A percentile compares a stretch with the other conserved stretches of the same genome.
Conservation (phyloP, 2,797 vertebrate species). For the Notoglanidium macrostoma region DNA sequence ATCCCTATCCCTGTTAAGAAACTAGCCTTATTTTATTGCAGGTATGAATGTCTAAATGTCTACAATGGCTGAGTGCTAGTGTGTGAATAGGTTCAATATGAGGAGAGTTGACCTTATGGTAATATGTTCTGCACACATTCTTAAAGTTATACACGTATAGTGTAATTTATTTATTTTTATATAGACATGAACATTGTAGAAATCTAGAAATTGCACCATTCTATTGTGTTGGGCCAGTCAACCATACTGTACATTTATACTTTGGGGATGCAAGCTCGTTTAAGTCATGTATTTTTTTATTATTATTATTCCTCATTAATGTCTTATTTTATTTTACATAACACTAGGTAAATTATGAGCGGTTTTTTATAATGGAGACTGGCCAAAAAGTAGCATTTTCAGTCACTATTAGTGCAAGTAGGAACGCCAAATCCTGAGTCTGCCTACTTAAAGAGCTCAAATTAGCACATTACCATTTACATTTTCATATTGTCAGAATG, state of each 20-base stretch:
- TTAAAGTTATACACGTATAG: slow-evolving; percentile 65
- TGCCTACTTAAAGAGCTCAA: slow-evolving; percentile 7
- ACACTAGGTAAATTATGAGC: not conserved
- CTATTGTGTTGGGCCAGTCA: slow-evolving; percentile 64
- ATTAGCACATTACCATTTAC: slow-evolving; percentile 26
- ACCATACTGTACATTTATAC: slow-evolving; percentile 34
- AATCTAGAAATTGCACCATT: slow-evolving; percentile 63
- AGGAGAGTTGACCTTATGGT: slow-evolving; percentile 49
- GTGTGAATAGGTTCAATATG: slow-evolving; percentile 41
- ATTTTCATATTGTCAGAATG: slow-evolving; percentile 20
- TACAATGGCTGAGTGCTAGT: slow-evolving; percentile 47
- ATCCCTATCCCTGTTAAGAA: slow-evolving; percentile 65
- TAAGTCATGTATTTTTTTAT: slow-evolving; percentile 9
- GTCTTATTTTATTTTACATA: slow-evolving; percentile 13
- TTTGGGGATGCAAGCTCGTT: slow-evolving; percentile 20
- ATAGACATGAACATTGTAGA: slow-evolving; percentile 70
- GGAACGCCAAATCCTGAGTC: slow-evolving; percentile 3
- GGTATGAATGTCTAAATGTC: slow-evolving; percentile 59
- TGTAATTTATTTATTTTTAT: slow-evolving; percentile 78
- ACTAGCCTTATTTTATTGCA: slow-evolving; percentile 81
- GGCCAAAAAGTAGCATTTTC: slow-evolving; percentile 29
- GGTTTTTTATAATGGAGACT: slow-evolving; percentile 10
- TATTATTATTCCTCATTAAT: not conserved
- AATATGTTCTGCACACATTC: slow-evolving; percentile 54
- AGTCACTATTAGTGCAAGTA: slow-evolving; percentile 17